phyloP scores from a whole-genome alignment of 1,140 invertebrate genomes.

The Drosophila grimshawi region DNA sequence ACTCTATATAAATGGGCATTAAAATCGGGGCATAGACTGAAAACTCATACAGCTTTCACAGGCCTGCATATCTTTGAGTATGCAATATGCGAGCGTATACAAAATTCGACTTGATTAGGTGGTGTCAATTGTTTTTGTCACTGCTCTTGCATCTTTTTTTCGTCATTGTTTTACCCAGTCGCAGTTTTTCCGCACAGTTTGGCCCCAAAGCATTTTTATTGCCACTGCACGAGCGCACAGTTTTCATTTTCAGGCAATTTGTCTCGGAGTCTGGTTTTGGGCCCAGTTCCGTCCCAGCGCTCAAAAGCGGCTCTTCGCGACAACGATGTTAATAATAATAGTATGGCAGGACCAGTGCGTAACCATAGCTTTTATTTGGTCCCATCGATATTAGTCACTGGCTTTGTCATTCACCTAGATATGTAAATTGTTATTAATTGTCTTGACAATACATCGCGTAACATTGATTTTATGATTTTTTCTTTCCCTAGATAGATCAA shows the following conservation, averaged over 20 bases:
- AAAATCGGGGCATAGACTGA: background rate
- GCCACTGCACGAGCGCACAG: constrained; percentile 22
- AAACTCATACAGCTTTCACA: background rate
- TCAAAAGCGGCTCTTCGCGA: background rate
- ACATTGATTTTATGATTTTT: too few relatives aligned
- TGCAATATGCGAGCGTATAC: constrained; percentile 1
- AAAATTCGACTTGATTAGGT: constrained; percentile 1
- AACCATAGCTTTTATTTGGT: constrained; percentile 31
- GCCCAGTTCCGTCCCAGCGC: background rate
- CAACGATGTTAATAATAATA: constrained; percentile 26
- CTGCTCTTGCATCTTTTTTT: constrained; percentile 17
- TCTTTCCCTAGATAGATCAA: too few relatives aligned
- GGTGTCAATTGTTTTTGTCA: background rate
- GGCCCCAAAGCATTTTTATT: constrained; percentile 48
- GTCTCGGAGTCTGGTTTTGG: constrained; percentile 18
- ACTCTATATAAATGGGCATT: background rate
- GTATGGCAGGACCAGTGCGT: constrained; percentile 12
- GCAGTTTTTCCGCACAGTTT: constrained; percentile 44
- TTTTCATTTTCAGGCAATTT: constrained; percentile 53
- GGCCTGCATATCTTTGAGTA: background rate
- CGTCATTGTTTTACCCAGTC: constrained; percentile 40
- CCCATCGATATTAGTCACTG: constrained; percentile 21
- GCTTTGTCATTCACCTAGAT: constrained; percentile 15
- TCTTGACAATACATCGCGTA: too few relatives aligned
- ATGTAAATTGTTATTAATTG: too few relatives aligned